Evolutionary conservation across 2,888 invertebrate species (phyloP).

Genomic region (Limnephilus auricula): DNA sequence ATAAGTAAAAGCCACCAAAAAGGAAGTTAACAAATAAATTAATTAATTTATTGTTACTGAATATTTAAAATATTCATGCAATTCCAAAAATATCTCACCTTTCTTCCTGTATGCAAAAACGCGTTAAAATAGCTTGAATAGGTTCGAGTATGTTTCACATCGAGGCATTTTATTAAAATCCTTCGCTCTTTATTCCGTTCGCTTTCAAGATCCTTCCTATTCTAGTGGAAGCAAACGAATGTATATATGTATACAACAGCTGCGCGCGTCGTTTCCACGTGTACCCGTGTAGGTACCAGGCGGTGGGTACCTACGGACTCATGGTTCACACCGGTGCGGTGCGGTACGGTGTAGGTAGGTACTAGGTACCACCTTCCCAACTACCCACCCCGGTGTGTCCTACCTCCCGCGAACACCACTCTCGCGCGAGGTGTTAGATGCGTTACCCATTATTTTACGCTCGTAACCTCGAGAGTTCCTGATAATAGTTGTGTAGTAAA

Average conservation of each 20-base stretch:
- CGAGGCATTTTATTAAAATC: conserved; percentile 2
- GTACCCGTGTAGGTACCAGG: background rate
- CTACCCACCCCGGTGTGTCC: background rate
- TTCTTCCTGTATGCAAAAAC: background rate
- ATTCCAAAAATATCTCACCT: background rate
- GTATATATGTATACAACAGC: background rate
- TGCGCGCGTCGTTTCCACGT: conserved; percentile 31
- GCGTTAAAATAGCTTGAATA: background rate
- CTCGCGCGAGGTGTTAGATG: conserved; percentile 7
- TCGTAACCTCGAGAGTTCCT: background rate
- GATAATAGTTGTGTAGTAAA: background rate
- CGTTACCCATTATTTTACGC: conserved; percentile 5
- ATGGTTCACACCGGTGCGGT: background rate
- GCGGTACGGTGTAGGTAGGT: background rate
- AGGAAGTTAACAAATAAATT: too few relatives aligned
- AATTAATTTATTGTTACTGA: too few relatives aligned
- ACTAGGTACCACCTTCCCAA: background rate
- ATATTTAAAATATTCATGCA: background rate
- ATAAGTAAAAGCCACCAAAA: too few relatives aligned
- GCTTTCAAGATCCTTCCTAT: background rate
- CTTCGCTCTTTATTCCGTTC: background rate
- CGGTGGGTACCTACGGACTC: conserved; percentile 2
- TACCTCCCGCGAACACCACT: background rate
- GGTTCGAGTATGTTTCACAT: background rate
- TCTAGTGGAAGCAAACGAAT: background rate